Percentiles rank a stretch among this genome's conserved stretches.
Conservation (phyloP, 2,797 vertebrate species). For the Molossus alvarezi region DNA sequence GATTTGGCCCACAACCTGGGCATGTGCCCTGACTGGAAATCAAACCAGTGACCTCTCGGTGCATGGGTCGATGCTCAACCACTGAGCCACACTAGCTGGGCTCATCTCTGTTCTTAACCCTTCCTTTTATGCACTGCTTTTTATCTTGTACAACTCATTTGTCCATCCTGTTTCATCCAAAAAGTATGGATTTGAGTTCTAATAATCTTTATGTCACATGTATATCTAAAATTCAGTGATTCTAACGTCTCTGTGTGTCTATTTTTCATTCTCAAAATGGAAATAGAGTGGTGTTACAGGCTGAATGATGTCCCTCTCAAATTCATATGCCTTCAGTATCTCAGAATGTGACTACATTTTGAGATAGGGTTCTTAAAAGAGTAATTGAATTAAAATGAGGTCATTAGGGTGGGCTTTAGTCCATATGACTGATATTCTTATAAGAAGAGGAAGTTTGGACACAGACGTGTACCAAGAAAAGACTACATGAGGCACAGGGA, state of each 20-base stretch:
- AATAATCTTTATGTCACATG: background rate
- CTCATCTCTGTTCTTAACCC: background rate
- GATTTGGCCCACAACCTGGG: too few relatives aligned
- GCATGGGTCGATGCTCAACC: too few relatives aligned
- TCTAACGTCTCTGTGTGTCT: background rate
- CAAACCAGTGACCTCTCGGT: too few relatives aligned
- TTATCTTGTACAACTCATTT: background rate
- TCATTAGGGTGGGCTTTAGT: background rate
- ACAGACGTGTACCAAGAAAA: background rate
- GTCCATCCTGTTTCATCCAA: background rate
- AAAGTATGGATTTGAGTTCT: background rate
- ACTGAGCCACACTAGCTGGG: too few relatives aligned
- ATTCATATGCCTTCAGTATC: background rate
- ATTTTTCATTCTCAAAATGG: background rate
- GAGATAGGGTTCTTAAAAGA: background rate
- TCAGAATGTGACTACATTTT: background rate
- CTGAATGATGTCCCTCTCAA: background rate
- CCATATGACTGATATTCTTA: background rate
- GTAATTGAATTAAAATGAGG: background rate
- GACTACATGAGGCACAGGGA: background rate
- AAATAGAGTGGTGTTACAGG: background rate
- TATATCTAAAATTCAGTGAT: background rate
- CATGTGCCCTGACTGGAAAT: too few relatives aligned
- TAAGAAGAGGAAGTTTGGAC: background rate
- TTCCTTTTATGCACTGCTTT: background rate